Evolutionary conservation across 2,888 invertebrate species (phyloP), one percentile per base, ranked within the genome.

Genomic region (Margaritifera margaritifera): DNA sequence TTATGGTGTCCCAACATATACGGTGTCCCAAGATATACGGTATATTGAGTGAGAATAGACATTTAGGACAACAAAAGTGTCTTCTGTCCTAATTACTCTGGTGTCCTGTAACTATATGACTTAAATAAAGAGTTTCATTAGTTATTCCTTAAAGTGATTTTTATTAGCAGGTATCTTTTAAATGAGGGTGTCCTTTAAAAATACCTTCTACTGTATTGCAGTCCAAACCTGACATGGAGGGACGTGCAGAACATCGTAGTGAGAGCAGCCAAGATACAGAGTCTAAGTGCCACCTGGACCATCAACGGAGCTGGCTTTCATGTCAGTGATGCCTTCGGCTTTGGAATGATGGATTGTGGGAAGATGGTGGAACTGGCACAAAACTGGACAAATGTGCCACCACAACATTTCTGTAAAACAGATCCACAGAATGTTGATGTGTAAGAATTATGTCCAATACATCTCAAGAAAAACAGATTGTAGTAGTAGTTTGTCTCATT

Each of bases 251-350:
- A 90, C 72, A 75, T 90, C 4, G 85, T 89, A 5, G 88, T 86
- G 8, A 72, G 76, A 56, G 85, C 86, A 15, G 80, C 88, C 0
- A 79, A 85, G 6, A 81, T 89, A 20, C 84, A 89, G 1, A 80
- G 79, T 31, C 71, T 74, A 1, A 80, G 84, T 95, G 51, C 90
- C 89, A 42, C 94, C 94, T 65, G 88, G 89, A 75, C 75, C 22
- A 72, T 85, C 6, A 89, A 89, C 66, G 89, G 89, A 1, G 88
- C 83, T 6, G 86, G 87, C n/a, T 82, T 80, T 71, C 89, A 89
- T 73, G 81, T 88, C 52, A 87, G 84, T 74, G 80, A 78, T 58
- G 71, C 80, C 62, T 88, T 86, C 78, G 90, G 90, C 3, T 90
- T 89, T 76, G 90, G 90, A 50, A 82, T 86, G 4, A 75, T 90